These are phyloP conservation scores for Ashinkailepas kermadecensis DNA, from an alignment of 2,888 invertebrate genomes.

Conservation along the genomic window DNA sequence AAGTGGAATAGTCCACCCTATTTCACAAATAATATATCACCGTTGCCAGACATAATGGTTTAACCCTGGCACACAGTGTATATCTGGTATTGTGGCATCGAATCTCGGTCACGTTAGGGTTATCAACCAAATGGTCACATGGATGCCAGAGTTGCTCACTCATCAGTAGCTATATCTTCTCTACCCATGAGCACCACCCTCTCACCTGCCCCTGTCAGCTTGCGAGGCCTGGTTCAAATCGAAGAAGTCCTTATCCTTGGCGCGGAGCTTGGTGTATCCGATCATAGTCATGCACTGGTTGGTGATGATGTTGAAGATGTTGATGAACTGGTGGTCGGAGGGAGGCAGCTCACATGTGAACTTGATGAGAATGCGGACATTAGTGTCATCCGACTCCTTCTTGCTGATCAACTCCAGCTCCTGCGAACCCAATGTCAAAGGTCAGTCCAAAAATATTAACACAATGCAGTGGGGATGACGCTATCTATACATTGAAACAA, in stretches of 20 bases:
- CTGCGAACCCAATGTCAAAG: background rate
- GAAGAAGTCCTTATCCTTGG: slow-evolving; percentile 40
- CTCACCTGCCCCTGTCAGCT: slow-evolving; percentile 41
- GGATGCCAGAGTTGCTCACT: too few species aligned
- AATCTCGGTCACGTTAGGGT: too few species aligned
- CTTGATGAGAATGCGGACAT: slow-evolving; percentile 33
- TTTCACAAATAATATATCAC: too few species aligned
- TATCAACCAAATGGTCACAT: too few species aligned
- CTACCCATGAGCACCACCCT: background rate
- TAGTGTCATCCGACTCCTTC: slow-evolving; percentile 31
- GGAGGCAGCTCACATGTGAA: slow-evolving; percentile 31
- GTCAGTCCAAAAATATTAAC: too few species aligned
- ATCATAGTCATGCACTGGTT: slow-evolving; percentile 35
- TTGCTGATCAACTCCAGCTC: slow-evolving; percentile 28
- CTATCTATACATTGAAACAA: too few species aligned
- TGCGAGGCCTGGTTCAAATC: slow-evolving; percentile 35
- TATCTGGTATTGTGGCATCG: too few species aligned
- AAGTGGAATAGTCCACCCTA: too few species aligned
- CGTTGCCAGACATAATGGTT: too few species aligned
- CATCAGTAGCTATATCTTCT: too few species aligned
- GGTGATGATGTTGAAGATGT: slow-evolving; percentile 31
- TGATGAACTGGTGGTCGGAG: slow-evolving; percentile 30
- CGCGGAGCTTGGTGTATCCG: slow-evolving; percentile 36
- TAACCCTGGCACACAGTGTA: too few species aligned
- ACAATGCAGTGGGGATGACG: too few species aligned